Evolutionary conservation across 2,888 invertebrate species (phyloP).

Genomic region (Dione juno): DNA sequence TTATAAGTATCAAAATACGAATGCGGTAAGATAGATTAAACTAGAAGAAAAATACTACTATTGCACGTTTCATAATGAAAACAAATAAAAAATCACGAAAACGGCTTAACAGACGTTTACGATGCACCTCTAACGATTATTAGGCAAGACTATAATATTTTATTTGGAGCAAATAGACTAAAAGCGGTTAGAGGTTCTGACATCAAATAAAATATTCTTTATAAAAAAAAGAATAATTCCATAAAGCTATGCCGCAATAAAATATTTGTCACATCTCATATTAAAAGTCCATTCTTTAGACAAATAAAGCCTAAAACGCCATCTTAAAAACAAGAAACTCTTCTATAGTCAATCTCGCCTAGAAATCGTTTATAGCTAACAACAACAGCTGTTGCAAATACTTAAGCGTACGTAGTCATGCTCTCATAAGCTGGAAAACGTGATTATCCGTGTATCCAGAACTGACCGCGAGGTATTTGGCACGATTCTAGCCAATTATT

Average conservation of each 20-base stretch:
- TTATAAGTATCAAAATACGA: too few species aligned
- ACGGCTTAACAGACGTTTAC: not conserved
- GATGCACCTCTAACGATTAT: not conserved
- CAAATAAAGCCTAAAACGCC: too few species aligned
- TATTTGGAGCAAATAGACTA: not conserved
- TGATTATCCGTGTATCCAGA: constrained; percentile 37
- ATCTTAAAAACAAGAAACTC: constrained; percentile 9
- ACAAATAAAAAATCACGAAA: not conserved
- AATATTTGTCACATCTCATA: too few species aligned
- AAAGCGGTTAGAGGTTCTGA: not conserved
- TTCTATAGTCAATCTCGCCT: constrained; percentile 22
- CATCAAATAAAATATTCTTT: too few species aligned
- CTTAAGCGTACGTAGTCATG: constrained; percentile 49
- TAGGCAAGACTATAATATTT: too few species aligned
- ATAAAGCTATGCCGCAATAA: too few species aligned
- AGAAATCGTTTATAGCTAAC: constrained; percentile 48
- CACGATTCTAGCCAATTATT: constrained; percentile 30
- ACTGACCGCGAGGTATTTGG: constrained; percentile 40
- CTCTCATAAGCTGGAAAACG: constrained; percentile 51
- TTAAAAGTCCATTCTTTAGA: too few species aligned
- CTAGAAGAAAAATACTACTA: too few species aligned
- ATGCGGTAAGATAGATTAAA: too few species aligned
- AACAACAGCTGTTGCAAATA: constrained; percentile 35
- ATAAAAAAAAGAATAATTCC: too few species aligned
- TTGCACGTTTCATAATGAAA: not conserved